Evolutionary conservation across 2,797 vertebrate species (phyloP), one percentile per base, ranked within the genome.

Genomic region (Cossypha niveicapilla): DNA sequence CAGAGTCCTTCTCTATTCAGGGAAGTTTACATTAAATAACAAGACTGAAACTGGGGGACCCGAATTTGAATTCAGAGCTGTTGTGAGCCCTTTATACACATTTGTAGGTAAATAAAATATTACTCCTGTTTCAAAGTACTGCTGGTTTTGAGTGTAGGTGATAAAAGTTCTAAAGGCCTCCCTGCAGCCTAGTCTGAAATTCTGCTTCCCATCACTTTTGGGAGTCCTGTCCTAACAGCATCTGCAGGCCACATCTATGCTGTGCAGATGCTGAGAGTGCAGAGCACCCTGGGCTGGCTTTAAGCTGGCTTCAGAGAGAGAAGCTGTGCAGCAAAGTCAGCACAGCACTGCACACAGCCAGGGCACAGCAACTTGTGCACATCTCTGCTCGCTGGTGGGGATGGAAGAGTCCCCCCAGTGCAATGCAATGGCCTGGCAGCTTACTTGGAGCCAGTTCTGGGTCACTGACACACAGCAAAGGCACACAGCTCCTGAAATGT

Each of bases 191-290:
- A 23, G 18, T 48, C 35, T 74, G 82, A 76, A 79, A 51, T 63
- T 79, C 16, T 58, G 44, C 34, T 93, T 79, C 48, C 34, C 41
- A 19, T 51, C 18, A 8, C n/a, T 89, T 37, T 60, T 34, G 34
- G 13, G 44, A 88, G 77, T 83, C 51, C 51, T 79, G 32, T 62
- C 63, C 34, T 15, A 19, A 7, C 7, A 66, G 19, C 18, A 78
- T 75, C 54, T 41, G n/a, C 4, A 1, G 50, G 34, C 45, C 50
- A 17, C 0, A 3, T 28, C 58, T 0, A 0, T 28, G 47, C 53
- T 63, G 68, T 21, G 25, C 44, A 44, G 28, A 11, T 56, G 63
- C 39, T 41, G 62, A 70, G 11, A 47, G 54, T 19, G 66, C 58
- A 73, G 62, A 84, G 66, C 42, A 70, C 44, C n/a, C 39, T 16